These are phyloP conservation scores for Echinops telfairi DNA, from an alignment of 2,113 vertebrate species.

Conservation along the genomic window DNA sequence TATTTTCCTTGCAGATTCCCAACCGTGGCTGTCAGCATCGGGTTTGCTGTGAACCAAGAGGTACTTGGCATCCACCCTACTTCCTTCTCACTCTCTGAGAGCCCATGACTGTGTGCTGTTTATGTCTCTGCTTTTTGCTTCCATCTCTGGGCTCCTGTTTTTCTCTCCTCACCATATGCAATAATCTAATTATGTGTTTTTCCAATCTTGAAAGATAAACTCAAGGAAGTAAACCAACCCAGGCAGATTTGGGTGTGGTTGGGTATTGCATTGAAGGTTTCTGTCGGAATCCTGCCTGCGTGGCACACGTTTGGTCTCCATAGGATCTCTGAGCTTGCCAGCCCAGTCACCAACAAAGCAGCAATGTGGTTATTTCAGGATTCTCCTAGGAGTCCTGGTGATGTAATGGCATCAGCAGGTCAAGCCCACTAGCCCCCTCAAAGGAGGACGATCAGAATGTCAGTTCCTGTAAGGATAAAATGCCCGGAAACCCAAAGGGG, in stretches of 20 bases:
- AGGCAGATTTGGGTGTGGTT: background rate
- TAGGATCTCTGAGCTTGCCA: constrained; percentile 73
- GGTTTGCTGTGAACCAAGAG: constrained; percentile 93
- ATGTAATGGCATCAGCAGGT: no score
- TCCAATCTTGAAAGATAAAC: background rate
- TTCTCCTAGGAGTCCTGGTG: constrained; percentile 51
- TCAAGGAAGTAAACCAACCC: background rate
- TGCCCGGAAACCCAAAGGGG: no score
- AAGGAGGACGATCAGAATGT: no score
- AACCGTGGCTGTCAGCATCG: constrained; percentile 94
- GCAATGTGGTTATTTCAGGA: background rate
- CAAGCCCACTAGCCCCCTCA: no score
- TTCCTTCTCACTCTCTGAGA: background rate
- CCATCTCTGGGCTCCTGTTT: background rate
- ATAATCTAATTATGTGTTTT: background rate
- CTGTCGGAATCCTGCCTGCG: background rate
- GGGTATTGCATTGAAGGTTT: background rate
- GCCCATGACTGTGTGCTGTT: background rate
- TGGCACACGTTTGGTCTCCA: background rate
- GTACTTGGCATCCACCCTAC: constrained; percentile 83
- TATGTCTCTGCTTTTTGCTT: background rate
- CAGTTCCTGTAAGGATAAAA: no score
- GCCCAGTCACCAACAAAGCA: constrained; percentile 13
- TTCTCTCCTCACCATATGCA: background rate
- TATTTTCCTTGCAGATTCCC: constrained; percentile 87